phyloP scores from a whole-genome alignment of 1,140 invertebrate species.

The Geopemphigus sp. region DNA sequence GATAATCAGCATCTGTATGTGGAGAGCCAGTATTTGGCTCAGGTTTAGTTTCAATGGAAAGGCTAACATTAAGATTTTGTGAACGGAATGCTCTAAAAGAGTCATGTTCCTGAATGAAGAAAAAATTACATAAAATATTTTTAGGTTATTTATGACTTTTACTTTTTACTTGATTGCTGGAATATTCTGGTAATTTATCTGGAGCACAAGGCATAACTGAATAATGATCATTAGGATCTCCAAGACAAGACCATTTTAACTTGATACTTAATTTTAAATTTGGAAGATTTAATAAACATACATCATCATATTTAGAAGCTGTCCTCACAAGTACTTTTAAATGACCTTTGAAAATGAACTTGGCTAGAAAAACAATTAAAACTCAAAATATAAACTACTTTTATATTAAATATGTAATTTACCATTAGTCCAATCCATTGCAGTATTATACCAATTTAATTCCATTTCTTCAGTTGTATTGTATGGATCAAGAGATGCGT shows the following conservation, averaged over 20 bases:
- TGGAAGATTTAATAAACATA: constrained; percentile 85
- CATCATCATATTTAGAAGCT: constrained; percentile 98
- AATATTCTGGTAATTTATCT: constrained; percentile 95
- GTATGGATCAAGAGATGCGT: constrained; percentile 95
- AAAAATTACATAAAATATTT: not conserved
- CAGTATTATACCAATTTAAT: constrained; percentile 85
- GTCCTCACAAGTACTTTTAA: constrained; percentile 87
- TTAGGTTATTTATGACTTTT: not conserved
- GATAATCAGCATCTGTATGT: constrained; percentile 64
- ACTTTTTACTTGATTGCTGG: constrained; percentile 75
- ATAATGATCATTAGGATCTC: constrained; percentile 93
- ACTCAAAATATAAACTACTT: not conserved
- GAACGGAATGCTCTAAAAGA: constrained; percentile 91
- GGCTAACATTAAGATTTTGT: constrained; percentile 83
- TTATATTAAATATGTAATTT: constrained; percentile 54
- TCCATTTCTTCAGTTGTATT: constrained; percentile 99
- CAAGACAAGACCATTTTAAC: constrained; percentile 82
- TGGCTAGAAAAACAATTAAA: constrained; percentile 60
- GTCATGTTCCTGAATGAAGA: constrained; percentile 67
- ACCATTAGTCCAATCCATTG: constrained; percentile 95
- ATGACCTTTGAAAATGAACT: constrained; percentile 82
- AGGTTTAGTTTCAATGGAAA: constrained; percentile 84
- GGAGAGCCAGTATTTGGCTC: constrained; percentile 58
- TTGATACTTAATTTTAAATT: constrained; percentile 82
- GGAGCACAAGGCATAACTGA: constrained; percentile 95